Evolutionary conservation across 2,797 vertebrate species (phyloP), one percentile per base, ranked within the genome.

Genomic region (Neoniphon sammara): DNA sequence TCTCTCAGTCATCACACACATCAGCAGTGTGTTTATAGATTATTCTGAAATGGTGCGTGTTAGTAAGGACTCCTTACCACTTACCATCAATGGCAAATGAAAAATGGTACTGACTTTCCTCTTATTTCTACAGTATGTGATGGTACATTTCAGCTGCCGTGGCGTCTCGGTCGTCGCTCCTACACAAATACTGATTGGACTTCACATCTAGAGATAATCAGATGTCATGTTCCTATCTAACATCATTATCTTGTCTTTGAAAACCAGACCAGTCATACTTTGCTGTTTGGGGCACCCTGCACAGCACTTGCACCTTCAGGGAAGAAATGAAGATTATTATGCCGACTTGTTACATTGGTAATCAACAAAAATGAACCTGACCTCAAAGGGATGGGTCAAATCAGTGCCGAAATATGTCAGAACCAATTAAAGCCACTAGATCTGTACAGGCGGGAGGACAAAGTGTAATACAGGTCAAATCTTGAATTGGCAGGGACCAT

Each of bases 271-370:
- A 59, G 57, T 71, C 79, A 60, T 55, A 80, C 63, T 36, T 59
- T 50, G 52, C 9, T 14, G 64, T 79, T 78, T 63, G 67, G 49
- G 77, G 73, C 75, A 79, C 66, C 81, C 30, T 71, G 70, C 58
- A 76, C 57, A 17, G 58, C 58, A 83, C 77, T 86, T 67, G 75
- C 64, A 75, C 79, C 82, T 81, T 78, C 70, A 82, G 75, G 71
- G 30, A 79, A 80, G 81, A 78, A 86, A 87, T 77, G 60, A 83
- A 73, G 64, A 77, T 71, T 59, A 83, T 81, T 72, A 85, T 71
- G 80, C 81, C 83, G 69, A 70, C 82, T 50, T 74, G 69, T 84
- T 75, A 79, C 49, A 71, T 62, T 80, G 82, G 66, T 59, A 75
- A 84, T 83, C 50, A 56, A 68, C 64, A n/a, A 81, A 77, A 77